Evolutionary conservation across 35 echinoderm and acorn worm genomes (phyloP).

Genomic region (Stichopus chloronotus): DNA sequence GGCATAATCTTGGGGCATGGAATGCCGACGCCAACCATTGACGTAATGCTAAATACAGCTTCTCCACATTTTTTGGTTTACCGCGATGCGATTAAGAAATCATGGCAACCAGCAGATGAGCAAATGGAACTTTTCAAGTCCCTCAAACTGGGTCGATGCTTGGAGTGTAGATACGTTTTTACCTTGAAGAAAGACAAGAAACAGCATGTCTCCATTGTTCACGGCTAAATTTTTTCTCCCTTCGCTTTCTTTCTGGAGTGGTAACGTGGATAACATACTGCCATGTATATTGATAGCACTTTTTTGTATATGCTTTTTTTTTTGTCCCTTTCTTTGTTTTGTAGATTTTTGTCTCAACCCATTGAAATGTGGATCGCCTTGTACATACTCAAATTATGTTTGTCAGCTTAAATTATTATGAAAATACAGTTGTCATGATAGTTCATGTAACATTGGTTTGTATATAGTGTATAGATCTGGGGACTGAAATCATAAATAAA

Average conservation of each 20-base stretch:
- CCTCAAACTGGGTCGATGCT: not conserved
- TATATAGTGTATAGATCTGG: no score
- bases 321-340: no score
- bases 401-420: no score
- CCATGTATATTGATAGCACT: no score
- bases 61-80: not conserved
- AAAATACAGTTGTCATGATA: no score
- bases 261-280: not conserved
- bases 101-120: not conserved
- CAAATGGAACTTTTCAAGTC: not conserved
- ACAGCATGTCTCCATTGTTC: slow-evolving; percentile 7
- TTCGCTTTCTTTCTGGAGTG: not conserved
- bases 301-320: no score
- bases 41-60: not conserved
- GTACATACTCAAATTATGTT: no score
- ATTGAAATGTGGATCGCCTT: no score
- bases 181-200: slow-evolving; percentile 8
- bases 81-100: not conserved
- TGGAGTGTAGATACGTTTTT: not conserved
- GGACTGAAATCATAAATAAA: no score
- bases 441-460: no score
- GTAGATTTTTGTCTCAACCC: no score
- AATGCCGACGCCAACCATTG: slow-evolving; percentile 12
- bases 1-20: not conserved
- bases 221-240: not conserved